Evolutionary conservation across 1,140 invertebrate species (phyloP), one percentile per base, ranked within the genome.

Genomic region (Littorina saxatilis): DNA sequence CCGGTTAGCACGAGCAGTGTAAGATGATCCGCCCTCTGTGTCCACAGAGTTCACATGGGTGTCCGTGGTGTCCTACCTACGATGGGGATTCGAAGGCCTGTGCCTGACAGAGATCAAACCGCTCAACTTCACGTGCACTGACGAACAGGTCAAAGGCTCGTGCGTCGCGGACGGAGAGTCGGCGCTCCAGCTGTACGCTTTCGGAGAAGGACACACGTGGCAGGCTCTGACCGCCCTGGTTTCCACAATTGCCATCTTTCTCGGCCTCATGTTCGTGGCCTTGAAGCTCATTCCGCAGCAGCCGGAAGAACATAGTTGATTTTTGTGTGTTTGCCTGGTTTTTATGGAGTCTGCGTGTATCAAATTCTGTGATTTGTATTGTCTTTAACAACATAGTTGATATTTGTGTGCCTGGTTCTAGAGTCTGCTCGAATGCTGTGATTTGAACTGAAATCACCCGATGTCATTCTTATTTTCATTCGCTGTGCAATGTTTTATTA

Each of bases 41-140:
- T n/a, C 84, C 86, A 39, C 83, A 90, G 89, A 87, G 50, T 79
- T 88, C 58, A 84, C 84, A 43, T 90, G 89, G 89, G 84, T 90
- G 23, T 87, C 89, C 13, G 84, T 83, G n/a, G 77, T 88, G 23
- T 89, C 88, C 15, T 90, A 88, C 66, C 78, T 90, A 1, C 88
- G 88, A 32, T 90, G 89, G 89, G 87, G 88, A 23, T 90, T 88
- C 79, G 85, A 89, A 55, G 87, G 84, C 13, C 68, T 90, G 40
- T 87, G 87, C 61, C 77, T 87, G 58, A 80, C 85, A 11, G 85
- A 86, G 55, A 86, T 90, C 29, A 52, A 79, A 15, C 76, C 81
- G 5, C 74, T 90, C 20, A 84, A 83, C n/a, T 90, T 90, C 72
- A 84, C 80, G 0, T 89, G 88, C 76, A 68, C 27, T n/a, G 61